A percentile compares a stretch with the other conserved stretches of the same genome.
Conservation (phyloP, 2,113 vertebrate species). For the Actinemys pallida region DNA sequence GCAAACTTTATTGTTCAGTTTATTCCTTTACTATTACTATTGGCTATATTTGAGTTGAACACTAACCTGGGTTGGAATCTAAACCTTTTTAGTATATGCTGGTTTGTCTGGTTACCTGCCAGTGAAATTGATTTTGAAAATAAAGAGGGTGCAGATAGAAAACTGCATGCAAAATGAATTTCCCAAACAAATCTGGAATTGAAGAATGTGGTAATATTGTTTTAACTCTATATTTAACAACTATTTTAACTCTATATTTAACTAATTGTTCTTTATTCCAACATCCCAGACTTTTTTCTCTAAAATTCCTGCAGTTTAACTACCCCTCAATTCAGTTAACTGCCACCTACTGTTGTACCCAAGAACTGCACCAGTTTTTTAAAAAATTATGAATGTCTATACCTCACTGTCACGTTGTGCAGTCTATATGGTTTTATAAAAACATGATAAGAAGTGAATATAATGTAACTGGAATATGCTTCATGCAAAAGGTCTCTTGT, state of each 20-base stretch:
- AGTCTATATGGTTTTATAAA: too few relatives aligned
- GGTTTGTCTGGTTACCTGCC: background rate
- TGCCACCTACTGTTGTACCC: conserved; percentile 18
- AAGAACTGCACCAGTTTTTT: background rate
- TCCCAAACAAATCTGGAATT: conserved; percentile 3
- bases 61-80: background rate
- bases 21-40: conserved; percentile 53
- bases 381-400: background rate
- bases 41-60: conserved; percentile 16
- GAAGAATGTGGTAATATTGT: background rate
- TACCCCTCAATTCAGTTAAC: background rate
- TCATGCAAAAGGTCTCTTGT: too few relatives aligned
- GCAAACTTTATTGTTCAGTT: conserved; percentile 5
- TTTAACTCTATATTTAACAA: background rate
- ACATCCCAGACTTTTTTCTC: background rate
- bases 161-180: background rate
- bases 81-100: background rate
- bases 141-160: background rate
- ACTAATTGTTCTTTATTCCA: background rate
- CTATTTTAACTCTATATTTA: background rate
- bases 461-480: too few relatives aligned
- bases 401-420: background rate
- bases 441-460: too few relatives aligned
- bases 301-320: background rate
- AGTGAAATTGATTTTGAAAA: conserved; percentile 24